These are phyloP conservation scores for Carcinoscorpius rotundicauda DNA, from an alignment of 1,140 invertebrate genomes.

Conservation along the genomic window DNA sequence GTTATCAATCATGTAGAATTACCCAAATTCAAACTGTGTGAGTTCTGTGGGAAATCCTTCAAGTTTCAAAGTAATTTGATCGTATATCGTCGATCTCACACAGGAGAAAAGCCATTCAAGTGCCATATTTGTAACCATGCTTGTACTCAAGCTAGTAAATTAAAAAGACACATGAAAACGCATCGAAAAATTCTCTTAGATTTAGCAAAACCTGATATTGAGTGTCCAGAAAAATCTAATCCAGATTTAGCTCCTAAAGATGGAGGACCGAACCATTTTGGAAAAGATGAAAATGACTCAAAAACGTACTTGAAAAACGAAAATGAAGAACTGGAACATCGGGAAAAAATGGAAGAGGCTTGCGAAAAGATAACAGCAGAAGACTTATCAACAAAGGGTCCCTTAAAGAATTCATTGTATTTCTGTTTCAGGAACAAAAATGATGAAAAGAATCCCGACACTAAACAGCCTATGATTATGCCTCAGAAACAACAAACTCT, in stretches of 20 bases:
- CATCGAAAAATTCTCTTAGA: conserved; percentile 34
- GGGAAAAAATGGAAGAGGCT: conserved; percentile 35
- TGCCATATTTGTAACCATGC: conserved; percentile 79
- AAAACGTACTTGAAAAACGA: conserved; percentile 37
- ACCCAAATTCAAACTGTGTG: conserved; percentile 47
- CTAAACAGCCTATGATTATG: conserved; percentile 22
- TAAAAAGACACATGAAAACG: conserved; percentile 76
- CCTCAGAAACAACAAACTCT: conserved; percentile 48
- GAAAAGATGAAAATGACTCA: conserved; percentile 58
- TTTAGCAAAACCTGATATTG: conserved; percentile 25
- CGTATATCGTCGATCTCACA: conserved; percentile 96
- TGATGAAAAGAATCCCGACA: conserved; percentile 4
- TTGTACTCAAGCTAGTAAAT: conserved; percentile 50
- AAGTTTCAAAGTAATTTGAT: conserved; percentile 99
- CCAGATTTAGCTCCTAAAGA: conserved; percentile 32
- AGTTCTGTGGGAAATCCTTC: conserved; percentile 95
- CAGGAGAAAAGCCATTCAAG: conserved; percentile 97
- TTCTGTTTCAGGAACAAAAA: conserved; percentile 8
- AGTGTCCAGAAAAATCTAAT: conserved; percentile 26
- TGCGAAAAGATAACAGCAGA: conserved; percentile 46
- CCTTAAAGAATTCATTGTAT: conserved; percentile 29
- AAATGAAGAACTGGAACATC: conserved; percentile 34
- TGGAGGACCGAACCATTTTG: conserved; percentile 41
- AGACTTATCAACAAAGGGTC: conserved; percentile 52
- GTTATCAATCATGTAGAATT: conserved; percentile 8